Base-by-base conservation (phyloP, 2,888 invertebrate genomes). In the Baronia brevicornis region DNA sequence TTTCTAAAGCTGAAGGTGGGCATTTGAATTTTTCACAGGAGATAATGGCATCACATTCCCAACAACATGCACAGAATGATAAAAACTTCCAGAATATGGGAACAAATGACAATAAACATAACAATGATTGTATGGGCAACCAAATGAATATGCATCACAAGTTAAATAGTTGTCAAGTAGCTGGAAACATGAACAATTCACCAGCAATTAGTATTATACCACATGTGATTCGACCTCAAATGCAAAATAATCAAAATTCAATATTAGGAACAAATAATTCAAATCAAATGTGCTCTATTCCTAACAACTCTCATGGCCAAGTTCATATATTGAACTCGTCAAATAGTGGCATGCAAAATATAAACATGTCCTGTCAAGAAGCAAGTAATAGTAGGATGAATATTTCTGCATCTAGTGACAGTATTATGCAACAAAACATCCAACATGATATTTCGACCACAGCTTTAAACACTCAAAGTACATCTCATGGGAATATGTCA, bases 11-110 rank as follows among this genome's bases (percentile, higher is more conserved):
- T 6, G 84, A 84, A 65, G 79, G 73, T 18, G 84, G 84, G 0
- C 80, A 80, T 45, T 53, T 84, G 41, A 84, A 82, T 44, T 84
- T 84, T 35, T 78, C 79, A 0, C 82, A 75, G 52, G 84, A 84
- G 58, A 79, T 82, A 35, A 80, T 82, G 75, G 69, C 79, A 19
- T 74, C 84, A 2, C 82, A 84, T 59, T 67, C 79, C 1, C 84
- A 84, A 46, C 79, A 78, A 41, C 73, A 78, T 46, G 58, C 63
- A 4, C 79, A 79, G 41, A 79, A 67, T 46, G 84, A 84, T 13
- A 84, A 82, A 50, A 59, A 54, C 38, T 82, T 82, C 51, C 84
- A 80, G 43, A 80, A 75, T 34, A 70, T 82, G 59, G 77, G 75
- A 15, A 56, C 57, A 30, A 62, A 52, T 39, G 82, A 82, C n/a